Base-by-base conservation (phyloP, 2,797 vertebrate species). In the Ambastaia sidthimunki region DNA sequence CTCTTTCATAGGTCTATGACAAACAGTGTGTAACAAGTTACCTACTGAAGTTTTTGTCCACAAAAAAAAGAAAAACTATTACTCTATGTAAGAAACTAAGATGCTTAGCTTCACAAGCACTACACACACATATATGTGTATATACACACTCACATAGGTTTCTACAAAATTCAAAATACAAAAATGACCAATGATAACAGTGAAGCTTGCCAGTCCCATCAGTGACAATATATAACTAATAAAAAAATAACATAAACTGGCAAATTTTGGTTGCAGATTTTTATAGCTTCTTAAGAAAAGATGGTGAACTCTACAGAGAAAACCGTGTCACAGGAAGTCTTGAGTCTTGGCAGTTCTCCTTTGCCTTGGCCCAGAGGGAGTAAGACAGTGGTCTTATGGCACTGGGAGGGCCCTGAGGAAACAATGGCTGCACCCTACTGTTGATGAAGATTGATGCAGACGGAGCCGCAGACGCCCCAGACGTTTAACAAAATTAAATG, bases 401-500 rank as follows among this genome's bases (percentile, higher is more conserved):
- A 89, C 87, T 89, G 92, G 93, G 89, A 91, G 89, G 92, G 87
- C 95, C 95, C 85, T 57, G 34, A 96, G 93, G 94, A 96, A 82
- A 7, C 9, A 3, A 76, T 82, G 92, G 90, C 92, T 79, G 82
- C 90, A 82, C 88, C 91, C 90, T 54, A 78, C 87, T 90, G 87
- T 86, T 94, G 95, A 96, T 94, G 93, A 93, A 95, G 96, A 96
- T 96, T 95, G 95, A 96, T 96, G 95, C 90, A 82, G 92, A 85
- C 92, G 87, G 92, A 92, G 92, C 93, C 92, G 92, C 94, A 95
- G 94, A 96, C 72, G 89, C 92, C 91, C 91, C 93, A 94, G 94
- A 95, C 94, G 89, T 92, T 90, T 90, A 88, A 94, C 93, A 93
- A 97, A 96, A 97, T 97, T 96, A 96, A 97, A 97, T 96, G 96